Percentiles rank a stretch among this genome's conserved stretches.
phyloP scores from a whole-genome alignment of 2,113 vertebrate species.

The Nanorana parkeri region DNA sequence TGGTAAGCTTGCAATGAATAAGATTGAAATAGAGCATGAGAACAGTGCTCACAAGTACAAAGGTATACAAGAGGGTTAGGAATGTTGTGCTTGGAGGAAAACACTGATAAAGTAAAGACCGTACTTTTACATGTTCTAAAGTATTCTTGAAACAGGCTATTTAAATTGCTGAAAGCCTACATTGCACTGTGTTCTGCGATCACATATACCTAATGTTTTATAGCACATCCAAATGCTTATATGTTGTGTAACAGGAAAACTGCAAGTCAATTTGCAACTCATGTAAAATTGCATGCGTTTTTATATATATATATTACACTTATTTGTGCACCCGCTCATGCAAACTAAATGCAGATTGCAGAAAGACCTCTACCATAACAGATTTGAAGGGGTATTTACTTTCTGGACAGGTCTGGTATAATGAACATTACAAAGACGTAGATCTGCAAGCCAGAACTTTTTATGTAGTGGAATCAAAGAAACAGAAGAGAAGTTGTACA shows the following conservation, averaged over 20 bases:
- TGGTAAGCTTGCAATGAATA: no score
- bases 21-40: no score
- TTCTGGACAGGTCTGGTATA: conserved; percentile 67
- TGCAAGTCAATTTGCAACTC: conserved; percentile 71
- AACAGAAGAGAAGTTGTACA: conserved; percentile 68
- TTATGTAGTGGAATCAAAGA: conserved; percentile 72
- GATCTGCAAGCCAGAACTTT: conserved; percentile 71
- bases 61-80: conserved; percentile 6
- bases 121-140: conserved; percentile 6
- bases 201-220: not conserved
- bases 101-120: not conserved
- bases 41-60: not conserved
- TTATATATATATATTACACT: conserved; percentile 79
- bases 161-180: not conserved
- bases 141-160: conserved; percentile 1
- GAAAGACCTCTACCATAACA: conserved; percentile 68
- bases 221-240: conserved; percentile 59
- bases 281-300: conserved; percentile 76
- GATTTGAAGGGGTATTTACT: conserved; percentile 62
- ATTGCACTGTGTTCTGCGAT: conserved; percentile 11
- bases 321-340: conserved; percentile 82
- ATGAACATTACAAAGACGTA: conserved; percentile 71
- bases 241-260: conserved; percentile 70
- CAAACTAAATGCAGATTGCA: conserved; percentile 75
- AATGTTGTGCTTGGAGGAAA: conserved; percentile 1